These are phyloP conservation scores for Pocillopora meandrina DNA, from an alignment of 92 coral and sea anemone species.

Conservation along the genomic window DNA sequence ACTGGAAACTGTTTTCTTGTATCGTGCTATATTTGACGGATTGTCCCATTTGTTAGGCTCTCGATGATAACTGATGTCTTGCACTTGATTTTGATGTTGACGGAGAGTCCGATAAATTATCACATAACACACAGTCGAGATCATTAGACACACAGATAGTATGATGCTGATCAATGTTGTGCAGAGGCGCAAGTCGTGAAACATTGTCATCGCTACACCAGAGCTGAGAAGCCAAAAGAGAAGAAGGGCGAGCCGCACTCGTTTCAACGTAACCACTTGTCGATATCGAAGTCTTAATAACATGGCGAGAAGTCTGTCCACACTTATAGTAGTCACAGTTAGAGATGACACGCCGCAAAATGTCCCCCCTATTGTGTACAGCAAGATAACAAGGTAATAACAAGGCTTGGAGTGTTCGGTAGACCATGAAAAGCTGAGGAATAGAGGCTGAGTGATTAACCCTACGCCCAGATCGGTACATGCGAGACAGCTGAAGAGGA, in stretches of 20 bases:
- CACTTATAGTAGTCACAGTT: neutral
- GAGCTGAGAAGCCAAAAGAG: neutral
- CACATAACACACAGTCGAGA: too few relatives aligned
- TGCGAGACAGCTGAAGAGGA: too few relatives aligned
- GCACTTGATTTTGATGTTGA: too few relatives aligned
- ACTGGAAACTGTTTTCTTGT: neutral
- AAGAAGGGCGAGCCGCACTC: neutral
- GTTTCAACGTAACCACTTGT: neutral
- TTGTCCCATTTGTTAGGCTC: neutral
- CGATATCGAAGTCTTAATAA: neutral
- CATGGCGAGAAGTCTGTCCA: neutral
- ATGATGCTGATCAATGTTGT: neutral
- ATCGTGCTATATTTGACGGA: neutral
- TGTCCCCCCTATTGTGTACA: neutral
- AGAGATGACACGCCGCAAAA: neutral
- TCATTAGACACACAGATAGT: neutral
- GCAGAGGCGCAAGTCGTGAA: neutral
- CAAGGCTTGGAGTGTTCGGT: neutral
- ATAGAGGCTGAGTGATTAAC: neutral
- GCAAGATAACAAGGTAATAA: neutral
- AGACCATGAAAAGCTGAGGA: neutral
- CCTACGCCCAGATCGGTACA: too few relatives aligned
- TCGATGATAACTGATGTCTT: neutral
- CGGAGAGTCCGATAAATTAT: too few relatives aligned
- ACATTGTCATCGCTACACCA: neutral